phyloP scores from a whole-genome alignment of 2,888 invertebrate species.

The Cordilura impudica region DNA sequence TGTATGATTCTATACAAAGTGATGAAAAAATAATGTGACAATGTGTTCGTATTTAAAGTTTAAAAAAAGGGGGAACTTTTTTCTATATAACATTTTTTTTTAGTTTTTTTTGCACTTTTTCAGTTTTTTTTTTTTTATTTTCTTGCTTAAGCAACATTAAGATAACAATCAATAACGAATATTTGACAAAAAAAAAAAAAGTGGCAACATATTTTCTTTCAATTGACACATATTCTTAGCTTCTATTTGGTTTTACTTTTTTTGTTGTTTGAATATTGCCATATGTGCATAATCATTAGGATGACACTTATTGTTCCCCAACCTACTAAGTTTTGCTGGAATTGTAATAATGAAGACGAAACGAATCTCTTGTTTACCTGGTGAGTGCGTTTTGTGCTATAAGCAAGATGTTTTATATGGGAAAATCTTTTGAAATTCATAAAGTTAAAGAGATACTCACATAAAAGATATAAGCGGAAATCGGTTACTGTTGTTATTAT shows the following conservation, averaged over 20 bases:
- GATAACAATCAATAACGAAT: conserved; percentile 69
- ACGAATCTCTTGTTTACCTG: no score
- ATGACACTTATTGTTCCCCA: no score
- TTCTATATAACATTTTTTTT: background rate
- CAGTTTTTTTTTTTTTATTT: no score
- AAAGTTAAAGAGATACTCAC: no score
- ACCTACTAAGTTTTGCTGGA: background rate
- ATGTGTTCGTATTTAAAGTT: background rate
- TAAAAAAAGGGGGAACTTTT: conserved; percentile 4
- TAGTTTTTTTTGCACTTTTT: conserved; percentile 9
- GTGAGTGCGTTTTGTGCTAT: no score
- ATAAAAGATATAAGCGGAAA: no score
- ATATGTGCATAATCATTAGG: background rate
- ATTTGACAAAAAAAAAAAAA: conserved; percentile 25
- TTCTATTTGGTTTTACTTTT: background rate
- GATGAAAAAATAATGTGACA: background rate
- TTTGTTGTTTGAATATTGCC: background rate
- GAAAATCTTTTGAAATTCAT: no score
- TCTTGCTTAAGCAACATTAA: conserved; percentile 41
- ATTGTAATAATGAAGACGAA: no score
- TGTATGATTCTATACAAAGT: background rate
- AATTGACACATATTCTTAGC: conserved; percentile 62
- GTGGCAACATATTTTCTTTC: conserved; percentile 59
- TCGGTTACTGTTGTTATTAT: no score
- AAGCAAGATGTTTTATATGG: no score